Evolutionary conservation across 2,888 invertebrate species (phyloP), one percentile per base, ranked within the genome.

Genomic region (Coelogynopora nodosa): DNA sequence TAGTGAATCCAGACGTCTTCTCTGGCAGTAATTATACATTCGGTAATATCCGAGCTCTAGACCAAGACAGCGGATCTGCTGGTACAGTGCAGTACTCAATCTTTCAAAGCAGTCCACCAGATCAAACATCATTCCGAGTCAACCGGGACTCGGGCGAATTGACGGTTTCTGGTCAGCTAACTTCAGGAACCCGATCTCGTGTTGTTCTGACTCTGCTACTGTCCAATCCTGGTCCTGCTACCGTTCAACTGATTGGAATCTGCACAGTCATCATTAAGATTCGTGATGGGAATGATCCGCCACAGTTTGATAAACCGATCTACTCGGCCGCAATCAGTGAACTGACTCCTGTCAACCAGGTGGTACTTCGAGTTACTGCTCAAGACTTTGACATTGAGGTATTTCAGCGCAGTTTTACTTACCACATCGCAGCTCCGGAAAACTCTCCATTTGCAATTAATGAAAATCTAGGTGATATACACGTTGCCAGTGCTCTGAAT

Each of bases 241-340:
- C 18, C 5, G 23, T 74, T 5, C 23, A 74, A 13, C 23, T 74
- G 2, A 23, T 74, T 74, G 74, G 74, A 5, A 13, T 2, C 5
- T 82, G 82, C 29, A 23, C 96, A 92, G 95, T 98, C 0, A 95
- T 96, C 83, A 95, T 98, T 88, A 95, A 95, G 0, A 95, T 98
- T 88, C 96, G 97, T 92, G 97, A 97, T 91, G 97, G 97, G 27
- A 97, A 97, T 91, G 97, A 97, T 93, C 96, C 97, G 0, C 97
- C 97, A 0, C 96, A 96, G 91, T 98, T 98, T 91, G 92, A 95
- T n/a, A 94, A 95, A 90, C 93, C 93, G 84, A 91, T 94, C 27
- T 97, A 97, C n/a, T 28, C 85, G 23, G 28, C 85, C 23, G 10
- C 0, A 84, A 74, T 85, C 18, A 85, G 67, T 30, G 85, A 85